A percentile compares a stretch with the other conserved stretches of the same genome.
Evolutionary conservation across 2,888 invertebrate species (phyloP).

Genomic region (Phytoseiulus persimilis): DNA sequence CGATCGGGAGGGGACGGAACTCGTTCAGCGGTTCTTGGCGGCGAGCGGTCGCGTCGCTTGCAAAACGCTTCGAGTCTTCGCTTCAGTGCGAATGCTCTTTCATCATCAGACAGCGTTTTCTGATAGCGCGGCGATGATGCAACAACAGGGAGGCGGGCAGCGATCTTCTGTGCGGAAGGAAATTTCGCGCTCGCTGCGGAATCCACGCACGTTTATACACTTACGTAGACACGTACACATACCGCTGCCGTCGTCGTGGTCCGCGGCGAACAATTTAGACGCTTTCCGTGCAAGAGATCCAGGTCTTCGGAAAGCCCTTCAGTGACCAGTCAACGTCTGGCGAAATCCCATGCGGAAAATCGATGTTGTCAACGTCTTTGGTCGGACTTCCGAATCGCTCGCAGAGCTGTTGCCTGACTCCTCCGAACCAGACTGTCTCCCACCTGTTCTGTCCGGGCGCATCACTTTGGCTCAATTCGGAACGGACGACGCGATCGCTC

Average conservation of each 20-base stretch:
- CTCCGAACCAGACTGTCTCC: too few relatives aligned
- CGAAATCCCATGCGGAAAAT: neutral
- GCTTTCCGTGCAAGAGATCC: neutral
- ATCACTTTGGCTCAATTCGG: too few relatives aligned
- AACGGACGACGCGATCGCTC: neutral
- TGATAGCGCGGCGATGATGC: neutral
- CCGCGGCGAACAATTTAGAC: neutral
- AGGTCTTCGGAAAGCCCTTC: neutral
- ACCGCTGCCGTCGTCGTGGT: neutral
- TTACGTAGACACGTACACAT: neutral
- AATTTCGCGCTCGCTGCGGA: neutral
- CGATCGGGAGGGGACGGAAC: neutral
- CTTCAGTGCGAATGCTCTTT: neutral
- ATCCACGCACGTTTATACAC: neutral
- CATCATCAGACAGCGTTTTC: constrained; percentile 5
- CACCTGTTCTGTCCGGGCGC: neutral
- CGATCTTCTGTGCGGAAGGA: neutral
- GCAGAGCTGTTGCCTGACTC: too few relatives aligned
- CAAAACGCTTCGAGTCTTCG: neutral
- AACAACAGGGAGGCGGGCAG: neutral
- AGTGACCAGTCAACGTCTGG: neutral
- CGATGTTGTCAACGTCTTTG: too few relatives aligned
- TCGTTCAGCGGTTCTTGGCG: neutral
- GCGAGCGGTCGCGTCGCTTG: neutral
- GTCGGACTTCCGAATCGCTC: too few relatives aligned